phyloP scores from a whole-genome alignment of 2,797 vertebrate genomes.

The Prionace glauca region DNA sequence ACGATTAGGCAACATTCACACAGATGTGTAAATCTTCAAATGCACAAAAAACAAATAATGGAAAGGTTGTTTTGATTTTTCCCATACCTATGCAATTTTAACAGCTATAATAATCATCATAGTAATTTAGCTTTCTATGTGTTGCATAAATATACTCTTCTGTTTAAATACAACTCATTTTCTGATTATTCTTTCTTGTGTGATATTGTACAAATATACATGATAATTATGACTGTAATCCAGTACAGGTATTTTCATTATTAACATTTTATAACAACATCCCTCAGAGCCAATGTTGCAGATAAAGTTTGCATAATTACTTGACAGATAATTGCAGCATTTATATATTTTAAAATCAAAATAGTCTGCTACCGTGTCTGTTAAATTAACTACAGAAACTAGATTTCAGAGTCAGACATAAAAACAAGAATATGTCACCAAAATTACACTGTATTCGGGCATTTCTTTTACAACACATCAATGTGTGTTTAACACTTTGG shows the following conservation, averaged over 20 bases:
- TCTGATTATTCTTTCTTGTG: neutral
- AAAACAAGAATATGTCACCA: constrained; percentile 1
- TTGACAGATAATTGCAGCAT: constrained; percentile 20
- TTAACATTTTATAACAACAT: constrained; percentile 10
- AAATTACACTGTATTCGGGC: neutral
- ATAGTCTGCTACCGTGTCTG: neutral
- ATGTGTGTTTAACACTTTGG: constrained; percentile 20
- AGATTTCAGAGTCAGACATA: neutral
- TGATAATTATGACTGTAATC: constrained; percentile 18
- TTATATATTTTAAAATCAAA: constrained; percentile 7
- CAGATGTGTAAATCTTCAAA: neutral
- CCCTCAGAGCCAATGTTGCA: neutral
- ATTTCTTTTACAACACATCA: constrained; percentile 2
- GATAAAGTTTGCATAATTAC: constrained; percentile 9
- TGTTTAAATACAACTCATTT: neutral
- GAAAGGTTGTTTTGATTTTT: neutral
- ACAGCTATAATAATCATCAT: neutral
- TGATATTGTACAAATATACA: constrained; percentile 30
- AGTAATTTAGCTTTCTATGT: constrained; percentile 14
- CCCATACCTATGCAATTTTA: neutral
- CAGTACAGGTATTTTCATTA: constrained; percentile 17
- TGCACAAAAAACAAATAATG: neutral
- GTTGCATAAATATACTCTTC: neutral
- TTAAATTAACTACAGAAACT: constrained; percentile 4
- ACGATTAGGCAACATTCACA: neutral